Evolutionary conservation across 2,888 invertebrate species (phyloP).

Genomic region (Tyria jacobaeae): DNA sequence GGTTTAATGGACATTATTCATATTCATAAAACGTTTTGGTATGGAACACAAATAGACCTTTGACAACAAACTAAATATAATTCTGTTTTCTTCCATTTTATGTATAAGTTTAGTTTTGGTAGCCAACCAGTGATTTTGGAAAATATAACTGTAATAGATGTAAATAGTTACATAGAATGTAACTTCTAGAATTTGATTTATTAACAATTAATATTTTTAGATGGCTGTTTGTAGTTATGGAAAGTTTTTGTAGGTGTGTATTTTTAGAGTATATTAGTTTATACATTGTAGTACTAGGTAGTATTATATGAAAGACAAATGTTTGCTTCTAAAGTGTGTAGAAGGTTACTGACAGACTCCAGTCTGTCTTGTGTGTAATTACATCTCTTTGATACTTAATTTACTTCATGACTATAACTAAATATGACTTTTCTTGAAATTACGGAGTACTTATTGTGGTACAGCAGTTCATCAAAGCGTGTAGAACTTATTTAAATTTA

Average conservation of each 20-base stretch:
- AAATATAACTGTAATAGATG: slow-evolving; percentile 33
- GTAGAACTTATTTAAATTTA: not conserved
- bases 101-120: slow-evolving; percentile 45
- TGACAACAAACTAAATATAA: slow-evolving; percentile 17
- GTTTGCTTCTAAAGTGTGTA: slow-evolving; percentile 18
- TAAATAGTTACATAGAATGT: slow-evolving; percentile 46
- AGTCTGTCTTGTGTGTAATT: not conserved
- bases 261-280: slow-evolving; percentile 60
- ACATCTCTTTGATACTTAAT: not conserved
- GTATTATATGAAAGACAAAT: slow-evolving; percentile 21
- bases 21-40: slow-evolving; percentile 14
- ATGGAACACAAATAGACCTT: slow-evolving; percentile 20
- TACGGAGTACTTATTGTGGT: not conserved
- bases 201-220: slow-evolving; percentile 74
- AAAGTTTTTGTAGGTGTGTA: slow-evolving; percentile 66
- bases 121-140: slow-evolving; percentile 46
- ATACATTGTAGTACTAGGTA: slow-evolving; percentile 47
- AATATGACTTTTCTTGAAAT: not conserved
- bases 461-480: not conserved
- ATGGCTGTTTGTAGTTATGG: slow-evolving; percentile 73
- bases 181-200: slow-evolving; percentile 56
- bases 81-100: slow-evolving; percentile 34
- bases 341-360: slow-evolving; percentile 9
- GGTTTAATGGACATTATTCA: too few relatives aligned
- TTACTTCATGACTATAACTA: not conserved